Percentiles rank a stretch among this genome's conserved stretches.
Conservation (phyloP, 2,888 invertebrate genomes). For the Calameuta pallipes region DNA sequence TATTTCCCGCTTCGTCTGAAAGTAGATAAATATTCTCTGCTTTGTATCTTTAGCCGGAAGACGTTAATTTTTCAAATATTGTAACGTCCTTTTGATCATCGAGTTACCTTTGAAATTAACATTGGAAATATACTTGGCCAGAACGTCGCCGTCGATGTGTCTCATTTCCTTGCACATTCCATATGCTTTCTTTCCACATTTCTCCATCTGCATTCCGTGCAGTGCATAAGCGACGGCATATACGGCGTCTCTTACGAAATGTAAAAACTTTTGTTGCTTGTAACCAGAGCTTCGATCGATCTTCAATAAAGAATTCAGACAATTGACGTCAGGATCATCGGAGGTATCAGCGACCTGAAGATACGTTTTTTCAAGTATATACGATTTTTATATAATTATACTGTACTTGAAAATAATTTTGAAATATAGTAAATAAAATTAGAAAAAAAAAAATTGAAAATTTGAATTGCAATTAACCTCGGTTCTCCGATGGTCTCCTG, state of each 20-base stretch:
- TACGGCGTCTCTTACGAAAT: conserved; percentile 70
- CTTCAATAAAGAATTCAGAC: conserved; percentile 33
- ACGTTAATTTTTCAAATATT: background rate
- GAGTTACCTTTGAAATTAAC: conserved; percentile 68
- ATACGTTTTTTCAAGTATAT: background rate
- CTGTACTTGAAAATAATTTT: background rate
- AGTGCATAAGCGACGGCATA: conserved; percentile 69
- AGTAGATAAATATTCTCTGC: conserved; percentile 14
- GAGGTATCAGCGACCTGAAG: background rate
- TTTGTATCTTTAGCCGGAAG: background rate
- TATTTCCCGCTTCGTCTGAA: conserved; percentile 67
- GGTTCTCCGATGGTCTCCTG: background rate
- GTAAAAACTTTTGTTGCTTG: conserved; percentile 66
- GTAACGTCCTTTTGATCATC: background rate
- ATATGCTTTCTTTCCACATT: conserved; percentile 53
- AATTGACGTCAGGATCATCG: conserved; percentile 13
- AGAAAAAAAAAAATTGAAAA: background rate
- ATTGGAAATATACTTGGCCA: conserved; percentile 65
- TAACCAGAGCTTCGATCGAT: conserved; percentile 47
- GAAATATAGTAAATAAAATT: background rate
- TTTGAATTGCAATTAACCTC: background rate
- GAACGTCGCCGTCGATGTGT: conserved; percentile 61
- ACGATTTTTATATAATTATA: background rate
- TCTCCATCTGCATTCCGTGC: conserved; percentile 62
- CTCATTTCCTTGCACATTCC: conserved; percentile 65